Evolutionary conservation across 2,888 invertebrate species (phyloP).

Genomic region (Callinectes sapidus): DNA sequence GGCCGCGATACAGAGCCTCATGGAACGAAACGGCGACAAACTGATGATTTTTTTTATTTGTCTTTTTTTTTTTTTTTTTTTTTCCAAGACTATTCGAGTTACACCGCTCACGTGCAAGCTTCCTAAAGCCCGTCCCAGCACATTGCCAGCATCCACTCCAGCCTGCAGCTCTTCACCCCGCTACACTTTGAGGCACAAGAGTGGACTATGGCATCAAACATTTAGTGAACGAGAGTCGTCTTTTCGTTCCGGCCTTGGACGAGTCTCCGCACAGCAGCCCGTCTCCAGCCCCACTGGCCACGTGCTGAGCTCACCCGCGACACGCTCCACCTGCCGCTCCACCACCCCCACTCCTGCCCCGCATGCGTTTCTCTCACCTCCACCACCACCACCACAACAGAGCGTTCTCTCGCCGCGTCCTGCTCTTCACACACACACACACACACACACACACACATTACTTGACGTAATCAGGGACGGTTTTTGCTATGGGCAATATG

Average conservation of each 20-base stretch:
- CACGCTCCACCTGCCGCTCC: not conserved
- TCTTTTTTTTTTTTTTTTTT: not conserved
- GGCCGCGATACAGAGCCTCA: not conserved
- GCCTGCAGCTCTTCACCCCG: not conserved
- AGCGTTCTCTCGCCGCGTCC: not conserved
- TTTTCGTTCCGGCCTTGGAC: not conserved
- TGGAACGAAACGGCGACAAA: not conserved
- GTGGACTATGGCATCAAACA: not conserved
- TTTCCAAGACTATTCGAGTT: not conserved
- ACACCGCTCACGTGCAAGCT: not conserved
- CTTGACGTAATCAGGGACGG: too few species aligned
- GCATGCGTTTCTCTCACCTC: not conserved
- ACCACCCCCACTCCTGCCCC: not conserved
- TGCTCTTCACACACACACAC: not conserved
- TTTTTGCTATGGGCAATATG: too few species aligned
- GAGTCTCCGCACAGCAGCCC: not conserved
- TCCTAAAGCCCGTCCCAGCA: not conserved
- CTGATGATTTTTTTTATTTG: not conserved
- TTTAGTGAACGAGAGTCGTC: not conserved
- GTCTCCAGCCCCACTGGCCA: conserved; percentile 21
- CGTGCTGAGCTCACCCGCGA: not conserved
- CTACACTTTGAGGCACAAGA: not conserved
- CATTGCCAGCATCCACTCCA: not conserved
- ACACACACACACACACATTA: not conserved
- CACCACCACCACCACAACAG: not conserved